Evolutionary conservation across 1,140 invertebrate species (phyloP).

Genomic region (Steinernema khuongi): DNA sequence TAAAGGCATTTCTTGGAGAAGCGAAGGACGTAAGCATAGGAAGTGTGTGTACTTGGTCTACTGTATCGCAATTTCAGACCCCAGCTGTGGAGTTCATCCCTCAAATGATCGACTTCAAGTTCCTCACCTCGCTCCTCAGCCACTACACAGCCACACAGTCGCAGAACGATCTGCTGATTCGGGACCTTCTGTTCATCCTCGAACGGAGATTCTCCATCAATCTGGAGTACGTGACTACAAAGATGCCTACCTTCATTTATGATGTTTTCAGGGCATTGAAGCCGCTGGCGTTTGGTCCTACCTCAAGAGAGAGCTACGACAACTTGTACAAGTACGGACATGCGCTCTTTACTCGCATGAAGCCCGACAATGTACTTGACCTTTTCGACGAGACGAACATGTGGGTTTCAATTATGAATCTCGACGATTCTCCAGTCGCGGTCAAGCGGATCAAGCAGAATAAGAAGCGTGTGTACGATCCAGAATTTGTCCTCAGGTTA

Average conservation of each 20-base stretch:
- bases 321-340: conserved; percentile 30
- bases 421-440: conserved; percentile 24
- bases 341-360: conserved; percentile 24
- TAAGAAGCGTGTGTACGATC: conserved; percentile 36
- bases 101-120: not conserved
- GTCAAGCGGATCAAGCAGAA: conserved; percentile 6
- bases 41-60: too few relatives aligned
- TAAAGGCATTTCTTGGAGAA: not conserved
- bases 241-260: not conserved
- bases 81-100: not conserved
- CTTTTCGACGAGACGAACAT: conserved; percentile 37
- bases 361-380: conserved; percentile 34
- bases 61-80: not conserved
- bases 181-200: conserved; percentile 25
- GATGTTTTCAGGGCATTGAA: conserved; percentile 24
- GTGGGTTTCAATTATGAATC: conserved; percentile 31
- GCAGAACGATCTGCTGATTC: conserved; percentile 28
- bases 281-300: conserved; percentile 36
- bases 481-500: conserved; percentile 40
- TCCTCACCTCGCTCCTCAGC: not conserved
- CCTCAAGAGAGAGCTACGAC: conserved; percentile 25
- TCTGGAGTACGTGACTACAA: conserved; percentile 23
- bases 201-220: conserved; percentile 26
- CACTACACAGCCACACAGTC: conserved; percentile 7
- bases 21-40: not conserved